Evolutionary conservation across 2,888 invertebrate species (phyloP), one percentile per base, ranked within the genome.

Genomic region (Parelbella ahira): DNA sequence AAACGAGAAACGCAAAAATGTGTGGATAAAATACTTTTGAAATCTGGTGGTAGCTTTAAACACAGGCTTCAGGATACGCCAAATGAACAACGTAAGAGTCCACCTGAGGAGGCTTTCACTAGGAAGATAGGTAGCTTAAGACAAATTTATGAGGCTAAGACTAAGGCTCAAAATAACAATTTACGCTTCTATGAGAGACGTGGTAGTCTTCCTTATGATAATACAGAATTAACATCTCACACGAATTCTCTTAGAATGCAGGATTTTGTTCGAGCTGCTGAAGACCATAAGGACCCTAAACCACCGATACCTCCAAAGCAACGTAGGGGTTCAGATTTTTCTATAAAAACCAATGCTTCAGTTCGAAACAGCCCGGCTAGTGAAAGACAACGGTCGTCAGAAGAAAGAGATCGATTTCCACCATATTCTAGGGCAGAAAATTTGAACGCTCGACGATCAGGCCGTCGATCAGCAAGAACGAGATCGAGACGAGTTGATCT

Each of bases 121-220:
- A 83, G 91, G 41, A 90, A 90, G 32, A 92, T 93, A 56, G 92
- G 92, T 2, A 94, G 93, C 62, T 78, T 95, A 7, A 86, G 94
- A 21, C 93, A 95, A 68, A 94, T 95, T 45, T 95, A 94, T 60
- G 94, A 95, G 64, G 93, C 93, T 1, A 91, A 90, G 57, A 80
- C 89, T 9, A 89, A 89, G 47, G 80, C 60, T 2, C 75, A 77
- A 45, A 65, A 72, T 38, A 72, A 77, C 3, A 25, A 44, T 2
- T 46, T 46, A 28, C 58, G 71, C 9, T 68, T 73, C 48, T 78
- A 76, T 44, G 74, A 64, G 33, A 73, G 83, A 51, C 74, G 86
- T 20, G 76, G 76, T 9, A 86, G 84, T 41, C 56, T 82, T 44
- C 68, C 84, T 9, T 75, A 71, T 37, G 64, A 56, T 18, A 68